These are phyloP conservation scores for Atherinomorus stipes DNA, from an alignment of 2,113 vertebrate species.

Conservation along the genomic window DNA sequence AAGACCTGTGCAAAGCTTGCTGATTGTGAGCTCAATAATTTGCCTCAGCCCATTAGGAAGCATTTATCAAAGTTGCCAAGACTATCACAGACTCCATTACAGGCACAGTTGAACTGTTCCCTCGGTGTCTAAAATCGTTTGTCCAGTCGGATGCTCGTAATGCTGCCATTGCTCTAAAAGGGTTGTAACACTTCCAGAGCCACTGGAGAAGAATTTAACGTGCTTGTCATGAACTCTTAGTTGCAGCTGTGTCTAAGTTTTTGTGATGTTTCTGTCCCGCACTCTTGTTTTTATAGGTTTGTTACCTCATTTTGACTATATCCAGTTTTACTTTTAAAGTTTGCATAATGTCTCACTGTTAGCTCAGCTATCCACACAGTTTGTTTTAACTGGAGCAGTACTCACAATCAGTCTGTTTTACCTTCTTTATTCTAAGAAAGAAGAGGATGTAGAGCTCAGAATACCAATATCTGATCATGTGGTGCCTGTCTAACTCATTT, in stretches of 20 bases:
- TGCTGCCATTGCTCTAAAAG: conserved; percentile 20
- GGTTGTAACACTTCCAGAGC: conserved; percentile 1
- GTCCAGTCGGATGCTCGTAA: conserved; percentile 47
- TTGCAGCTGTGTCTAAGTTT: neutral
- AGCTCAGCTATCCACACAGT: no score
- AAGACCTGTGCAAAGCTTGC: conserved; percentile 18
- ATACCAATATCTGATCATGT: no score
- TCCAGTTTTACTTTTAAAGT: neutral
- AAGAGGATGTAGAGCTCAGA: no score
- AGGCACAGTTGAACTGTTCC: conserved; percentile 53
- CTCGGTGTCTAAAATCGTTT: conserved; percentile 51
- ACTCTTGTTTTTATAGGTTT: neutral
- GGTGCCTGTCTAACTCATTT: no score
- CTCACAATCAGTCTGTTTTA: no score
- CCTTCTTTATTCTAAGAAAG: no score
- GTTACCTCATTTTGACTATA: neutral
- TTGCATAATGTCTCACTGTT: neutral
- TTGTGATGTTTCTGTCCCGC: neutral
- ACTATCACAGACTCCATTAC: conserved; percentile 67
- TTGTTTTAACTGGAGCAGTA: no score
- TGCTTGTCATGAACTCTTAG: conserved; percentile 8
- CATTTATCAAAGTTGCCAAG: conserved; percentile 60
- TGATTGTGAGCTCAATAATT: conserved; percentile 63
- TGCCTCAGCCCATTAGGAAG: conserved; percentile 61
- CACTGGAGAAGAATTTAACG: conserved; percentile 10